These are phyloP conservation scores for Hexactinellida sp. DNA, from an alignment of 37 sponge, comb jelly and placozoan genomes.

Conservation along the genomic window DNA sequence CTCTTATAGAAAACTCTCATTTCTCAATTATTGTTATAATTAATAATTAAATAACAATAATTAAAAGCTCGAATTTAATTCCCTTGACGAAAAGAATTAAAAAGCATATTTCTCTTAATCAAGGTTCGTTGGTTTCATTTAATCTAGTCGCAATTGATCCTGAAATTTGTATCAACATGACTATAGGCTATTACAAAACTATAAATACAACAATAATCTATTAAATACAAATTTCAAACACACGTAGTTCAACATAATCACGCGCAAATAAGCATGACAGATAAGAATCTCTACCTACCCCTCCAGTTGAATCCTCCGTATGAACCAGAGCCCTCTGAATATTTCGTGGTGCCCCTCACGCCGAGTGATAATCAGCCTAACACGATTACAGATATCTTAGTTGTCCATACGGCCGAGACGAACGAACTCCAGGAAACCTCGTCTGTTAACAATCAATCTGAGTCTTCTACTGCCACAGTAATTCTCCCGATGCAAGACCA, in stretches of 20 bases:
- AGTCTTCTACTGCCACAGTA: not conserved
- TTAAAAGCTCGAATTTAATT: too few species aligned
- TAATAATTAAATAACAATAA: too few species aligned
- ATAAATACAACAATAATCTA: conserved; percentile 16
- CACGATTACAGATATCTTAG: not conserved
- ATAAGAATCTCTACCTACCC: not conserved
- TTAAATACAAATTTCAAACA: not conserved
- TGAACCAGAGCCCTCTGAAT: not conserved
- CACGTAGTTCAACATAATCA: not conserved
- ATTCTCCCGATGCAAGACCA: not conserved
- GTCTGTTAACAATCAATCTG: too few species aligned
- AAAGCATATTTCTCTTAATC: not conserved
- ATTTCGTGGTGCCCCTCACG: not conserved
- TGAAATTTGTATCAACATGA: not conserved
- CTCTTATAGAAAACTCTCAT: not conserved
- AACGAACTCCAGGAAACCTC: not conserved
- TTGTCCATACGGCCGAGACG: not conserved
- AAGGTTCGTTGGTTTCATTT: not conserved
- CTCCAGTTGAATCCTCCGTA: not conserved
- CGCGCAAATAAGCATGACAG: not conserved
- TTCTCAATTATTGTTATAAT: not conserved
- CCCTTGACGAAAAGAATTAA: not conserved
- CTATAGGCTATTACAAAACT: not conserved
- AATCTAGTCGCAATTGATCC: not conserved
- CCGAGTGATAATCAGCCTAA: not conserved